Percentiles rank a stretch among this genome's conserved stretches.
Conservation (phyloP, 37 sponge, comb jelly and placozoan genomes). For the Amphimedon queenslandica region DNA sequence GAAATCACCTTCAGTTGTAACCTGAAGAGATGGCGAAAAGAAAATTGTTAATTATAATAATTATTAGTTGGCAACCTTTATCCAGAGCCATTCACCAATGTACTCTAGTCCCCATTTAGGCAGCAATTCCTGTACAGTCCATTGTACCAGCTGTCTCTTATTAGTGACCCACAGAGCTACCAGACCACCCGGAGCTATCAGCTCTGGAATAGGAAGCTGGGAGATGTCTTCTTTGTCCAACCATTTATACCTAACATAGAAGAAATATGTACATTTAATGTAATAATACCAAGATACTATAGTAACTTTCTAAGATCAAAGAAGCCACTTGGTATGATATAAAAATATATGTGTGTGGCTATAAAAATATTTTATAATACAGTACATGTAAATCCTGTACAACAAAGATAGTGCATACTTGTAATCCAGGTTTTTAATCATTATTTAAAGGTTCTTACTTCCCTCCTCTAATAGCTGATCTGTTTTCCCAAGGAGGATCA, state of each 20-base stretch:
- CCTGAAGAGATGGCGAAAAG: constrained; percentile 14
- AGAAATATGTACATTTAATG: neutral
- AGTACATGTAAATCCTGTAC: too few relatives aligned
- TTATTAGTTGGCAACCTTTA: constrained; percentile 41
- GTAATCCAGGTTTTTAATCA: neutral
- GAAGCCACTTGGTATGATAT: too few relatives aligned
- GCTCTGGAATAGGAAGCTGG: constrained; percentile 25
- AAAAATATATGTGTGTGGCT: too few relatives aligned
- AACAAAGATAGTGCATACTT: too few relatives aligned
- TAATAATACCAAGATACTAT: neutral
- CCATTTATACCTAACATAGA: constrained; percentile 26
- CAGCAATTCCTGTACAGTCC: constrained; percentile 33
- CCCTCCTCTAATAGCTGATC: constrained; percentile 52
- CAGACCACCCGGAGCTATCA: constrained; percentile 25
- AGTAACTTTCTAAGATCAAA: too few relatives aligned
- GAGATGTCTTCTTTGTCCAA: constrained; percentile 16
- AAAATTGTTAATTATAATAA: neutral
- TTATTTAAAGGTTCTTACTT: constrained; percentile 34
- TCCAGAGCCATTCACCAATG: constrained; percentile 73
- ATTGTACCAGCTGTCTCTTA: constrained; percentile 23
- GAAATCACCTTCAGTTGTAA: constrained; percentile 64
- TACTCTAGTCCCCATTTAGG: constrained; percentile 45
- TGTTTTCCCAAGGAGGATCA: constrained; percentile 82
- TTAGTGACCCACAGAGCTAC: constrained; percentile 81
- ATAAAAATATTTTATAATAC: too few relatives aligned